Percentiles rank a stretch among this genome's conserved stretches.
These are phyloP conservation scores for Acleris emargana DNA, from an alignment of 2,888 invertebrate genomes.

Conservation along the genomic window DNA sequence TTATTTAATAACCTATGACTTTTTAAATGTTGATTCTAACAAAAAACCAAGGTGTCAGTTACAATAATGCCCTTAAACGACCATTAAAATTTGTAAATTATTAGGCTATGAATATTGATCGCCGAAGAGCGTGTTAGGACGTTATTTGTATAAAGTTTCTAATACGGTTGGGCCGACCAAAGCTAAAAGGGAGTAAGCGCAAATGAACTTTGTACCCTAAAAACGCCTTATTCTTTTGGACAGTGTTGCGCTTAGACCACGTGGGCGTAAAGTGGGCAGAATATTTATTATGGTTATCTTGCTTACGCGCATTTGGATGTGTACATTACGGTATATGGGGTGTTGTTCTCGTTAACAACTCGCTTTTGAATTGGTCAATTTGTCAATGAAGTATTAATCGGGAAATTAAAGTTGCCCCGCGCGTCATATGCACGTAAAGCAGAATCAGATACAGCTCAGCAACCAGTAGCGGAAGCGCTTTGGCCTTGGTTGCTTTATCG, in stretches of 20 bases:
- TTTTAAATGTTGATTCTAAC: not conserved
- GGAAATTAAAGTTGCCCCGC: too few relatives aligned
- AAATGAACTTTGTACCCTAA: too few relatives aligned
- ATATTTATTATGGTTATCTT: conserved; percentile 49
- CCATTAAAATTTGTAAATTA: conserved; percentile 15
- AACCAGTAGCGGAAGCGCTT: too few relatives aligned
- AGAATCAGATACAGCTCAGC: too few relatives aligned
- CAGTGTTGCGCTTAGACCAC: conserved; percentile 4
- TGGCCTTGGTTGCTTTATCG: too few relatives aligned
- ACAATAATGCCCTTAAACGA: conserved; percentile 6
- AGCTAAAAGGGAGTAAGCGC: too few relatives aligned
- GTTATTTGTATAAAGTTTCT: conserved; percentile 14
- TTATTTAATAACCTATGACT: not conserved
- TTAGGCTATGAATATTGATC: conserved; percentile 15
- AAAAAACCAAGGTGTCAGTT: not conserved
- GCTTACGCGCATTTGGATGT: conserved; percentile 24
- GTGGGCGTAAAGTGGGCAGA: conserved; percentile 56
- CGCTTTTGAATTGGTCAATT: too few relatives aligned
- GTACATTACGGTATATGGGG: not conserved
- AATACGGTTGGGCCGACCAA: not conserved
- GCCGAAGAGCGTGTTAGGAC: conserved; percentile 3
- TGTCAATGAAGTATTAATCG: too few relatives aligned
- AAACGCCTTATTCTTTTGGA: too few relatives aligned
- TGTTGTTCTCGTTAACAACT: too few relatives aligned
- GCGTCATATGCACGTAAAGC: too few relatives aligned